phyloP scores from a whole-genome alignment of 2,888 invertebrate genomes.

The Poecilobothrus nobilitatus region DNA sequence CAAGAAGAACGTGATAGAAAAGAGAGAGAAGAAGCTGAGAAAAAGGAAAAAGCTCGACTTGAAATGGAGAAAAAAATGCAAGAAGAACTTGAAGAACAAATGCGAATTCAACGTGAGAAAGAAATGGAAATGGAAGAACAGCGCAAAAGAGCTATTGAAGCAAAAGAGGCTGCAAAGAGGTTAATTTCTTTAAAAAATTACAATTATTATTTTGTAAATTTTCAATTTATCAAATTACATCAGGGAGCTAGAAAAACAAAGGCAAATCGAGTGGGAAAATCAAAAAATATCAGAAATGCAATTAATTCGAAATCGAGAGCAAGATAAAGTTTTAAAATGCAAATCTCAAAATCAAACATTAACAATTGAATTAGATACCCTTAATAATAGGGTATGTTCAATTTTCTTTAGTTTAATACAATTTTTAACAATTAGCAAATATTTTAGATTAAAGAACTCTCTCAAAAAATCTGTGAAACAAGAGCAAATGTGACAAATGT shows the following conservation, averaged over 20 bases:
- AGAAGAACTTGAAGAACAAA: conserved; percentile 75
- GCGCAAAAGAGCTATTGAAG: conserved; percentile 67
- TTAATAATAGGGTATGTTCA: conserved; percentile 39
- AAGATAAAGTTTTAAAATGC: conserved; percentile 71
- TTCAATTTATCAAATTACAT: conserved; percentile 17
- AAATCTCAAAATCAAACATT: conserved; percentile 82
- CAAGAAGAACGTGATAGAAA: conserved; percentile 88
- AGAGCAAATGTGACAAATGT: conserved; percentile 80
- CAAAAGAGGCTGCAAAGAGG: conserved; percentile 65
- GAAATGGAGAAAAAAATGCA: conserved; percentile 71
- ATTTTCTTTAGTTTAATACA: background rate
- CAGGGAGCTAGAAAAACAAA: conserved; percentile 86
- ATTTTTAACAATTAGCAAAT: background rate
- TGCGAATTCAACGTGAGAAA: conserved; percentile 68
- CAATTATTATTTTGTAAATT: conserved; percentile 5
- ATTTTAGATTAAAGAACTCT: conserved; percentile 62
- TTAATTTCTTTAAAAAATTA: background rate
- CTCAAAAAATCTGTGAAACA: conserved; percentile 73
- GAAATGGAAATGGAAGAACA: conserved; percentile 70
- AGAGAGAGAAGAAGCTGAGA: conserved; percentile 82
- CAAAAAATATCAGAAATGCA: conserved; percentile 80
- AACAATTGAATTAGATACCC: conserved; percentile 64
- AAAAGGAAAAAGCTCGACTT: conserved; percentile 68
- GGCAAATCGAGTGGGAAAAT: conserved; percentile 94
- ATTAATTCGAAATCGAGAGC: conserved; percentile 74